Conservation (phyloP, 2,113 vertebrate genomes). For the Baryphthengus martii region DNA sequence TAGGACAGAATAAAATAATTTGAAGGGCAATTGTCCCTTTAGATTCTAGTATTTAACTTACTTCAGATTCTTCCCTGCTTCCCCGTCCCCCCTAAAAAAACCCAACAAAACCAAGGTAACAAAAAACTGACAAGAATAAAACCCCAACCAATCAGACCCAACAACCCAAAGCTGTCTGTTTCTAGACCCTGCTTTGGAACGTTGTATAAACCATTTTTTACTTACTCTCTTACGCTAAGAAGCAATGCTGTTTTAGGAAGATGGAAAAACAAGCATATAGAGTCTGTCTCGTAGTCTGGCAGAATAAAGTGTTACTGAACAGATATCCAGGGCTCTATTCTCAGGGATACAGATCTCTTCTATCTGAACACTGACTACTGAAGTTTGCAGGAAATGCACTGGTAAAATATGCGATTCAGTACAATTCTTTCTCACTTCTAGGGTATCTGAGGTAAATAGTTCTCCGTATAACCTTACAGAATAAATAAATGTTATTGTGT, state of each 20-base stretch:
- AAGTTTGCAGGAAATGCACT: neutral
- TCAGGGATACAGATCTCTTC: neutral
- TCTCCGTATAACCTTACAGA: neutral
- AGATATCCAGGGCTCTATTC: neutral
- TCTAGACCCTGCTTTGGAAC: neutral
- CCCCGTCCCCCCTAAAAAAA: fast-evolving
- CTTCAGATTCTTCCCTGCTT: neutral
- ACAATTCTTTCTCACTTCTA: neutral
- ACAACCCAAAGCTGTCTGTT: neutral
- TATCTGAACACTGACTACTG: neutral
- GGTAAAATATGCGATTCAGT: neutral
- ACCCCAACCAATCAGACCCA: neutral
- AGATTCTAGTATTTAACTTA: neutral
- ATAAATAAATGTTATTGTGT: neutral
- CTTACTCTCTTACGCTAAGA: neutral
- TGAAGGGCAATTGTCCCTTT: neutral
- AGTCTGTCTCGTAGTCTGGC: neutral
- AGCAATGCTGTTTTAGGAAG: neutral
- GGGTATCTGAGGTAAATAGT: neutral
- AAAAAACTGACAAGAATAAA: neutral
- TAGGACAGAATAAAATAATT: neutral
- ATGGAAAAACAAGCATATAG: neutral
- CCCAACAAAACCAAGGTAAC: neutral
- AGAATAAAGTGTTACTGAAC: neutral
- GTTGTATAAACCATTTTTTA: neutral